phyloP scores from a whole-genome alignment of 2,888 invertebrate species.

The Tenthredo livida region DNA sequence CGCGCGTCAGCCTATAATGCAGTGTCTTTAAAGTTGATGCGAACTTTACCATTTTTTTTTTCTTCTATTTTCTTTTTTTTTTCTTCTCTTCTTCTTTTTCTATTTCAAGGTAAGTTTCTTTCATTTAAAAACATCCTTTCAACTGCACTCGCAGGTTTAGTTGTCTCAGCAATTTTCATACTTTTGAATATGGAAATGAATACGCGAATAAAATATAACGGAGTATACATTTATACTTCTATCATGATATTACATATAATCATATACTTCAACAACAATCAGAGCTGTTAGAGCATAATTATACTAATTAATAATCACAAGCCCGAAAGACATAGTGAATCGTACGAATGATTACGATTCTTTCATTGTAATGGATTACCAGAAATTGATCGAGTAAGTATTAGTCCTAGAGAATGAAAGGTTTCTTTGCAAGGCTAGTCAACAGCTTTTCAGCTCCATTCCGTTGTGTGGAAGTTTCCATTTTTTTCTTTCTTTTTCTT shows the following conservation, averaged over 20 bases:
- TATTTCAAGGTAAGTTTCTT: not conserved
- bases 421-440: slow-evolving; percentile 51
- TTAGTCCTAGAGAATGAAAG: slow-evolving; percentile 33
- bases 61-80: not conserved
- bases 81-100: not conserved
- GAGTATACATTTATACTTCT: not conserved
- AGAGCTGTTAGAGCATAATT: not conserved
- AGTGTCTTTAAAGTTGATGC: slow-evolving; percentile 8
- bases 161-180: not conserved
- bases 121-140: not conserved
- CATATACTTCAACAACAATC: not conserved
- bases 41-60: not conserved
- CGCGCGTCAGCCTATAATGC: slow-evolving; percentile 33
- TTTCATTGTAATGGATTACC: slow-evolving; percentile 19
- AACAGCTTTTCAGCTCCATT: slow-evolving; percentile 46
- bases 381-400: slow-evolving; percentile 45
- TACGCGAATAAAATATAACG: not conserved
- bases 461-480: slow-evolving; percentile 8
- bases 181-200: not conserved
- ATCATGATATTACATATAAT: not conserved
- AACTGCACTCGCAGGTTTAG: not conserved
- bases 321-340: not conserved
- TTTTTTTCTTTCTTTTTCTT: not conserved
- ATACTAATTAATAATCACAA: not conserved
- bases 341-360: not conserved